Percentiles rank a stretch among this genome's conserved stretches.
Evolutionary conservation across 1,140 invertebrate genomes (phyloP).

Genomic region (Drosophila equinoxialis): DNA sequence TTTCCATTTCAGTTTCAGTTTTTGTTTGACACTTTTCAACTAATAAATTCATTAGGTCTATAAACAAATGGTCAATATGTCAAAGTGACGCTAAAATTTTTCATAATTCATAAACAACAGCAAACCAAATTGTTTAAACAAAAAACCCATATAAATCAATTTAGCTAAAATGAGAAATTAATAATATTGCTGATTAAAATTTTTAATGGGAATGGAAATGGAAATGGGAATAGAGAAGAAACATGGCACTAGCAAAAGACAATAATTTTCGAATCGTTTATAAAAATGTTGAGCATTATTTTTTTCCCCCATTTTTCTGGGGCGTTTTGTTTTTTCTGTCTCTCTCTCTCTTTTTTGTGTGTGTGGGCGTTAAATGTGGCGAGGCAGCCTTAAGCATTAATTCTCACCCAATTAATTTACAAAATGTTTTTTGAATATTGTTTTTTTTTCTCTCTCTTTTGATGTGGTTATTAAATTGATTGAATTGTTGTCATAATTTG

Average conservation of each 20-base stretch:
- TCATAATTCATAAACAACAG: conserved; percentile 57
- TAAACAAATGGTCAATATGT: conserved; percentile 77
- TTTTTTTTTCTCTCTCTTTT: not conserved
- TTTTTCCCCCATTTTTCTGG: conserved; percentile 9
- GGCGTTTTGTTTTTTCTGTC: not conserved
- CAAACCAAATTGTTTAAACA: conserved; percentile 24
- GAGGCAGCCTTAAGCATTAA: conserved; percentile 12
- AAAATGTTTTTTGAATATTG: not conserved
- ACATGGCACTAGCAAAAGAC: conserved; percentile 37
- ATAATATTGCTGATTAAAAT: conserved; percentile 68
- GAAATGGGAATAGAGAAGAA: conserved; percentile 31
- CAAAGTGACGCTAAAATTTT: conserved; percentile 70
- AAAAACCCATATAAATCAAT: conserved; percentile 65
- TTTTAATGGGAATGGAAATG: conserved; percentile 1
- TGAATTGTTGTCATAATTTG: conserved; percentile 47
- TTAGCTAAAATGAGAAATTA: conserved; percentile 46
- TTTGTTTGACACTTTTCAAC: conserved; percentile 6
- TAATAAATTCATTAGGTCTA: conserved; percentile 50
- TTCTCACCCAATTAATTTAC: conserved; percentile 37
- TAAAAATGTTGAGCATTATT: conserved; percentile 45
- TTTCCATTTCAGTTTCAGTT: not conserved
- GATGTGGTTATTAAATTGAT: conserved; percentile 53
- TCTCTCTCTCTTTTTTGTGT: not conserved
- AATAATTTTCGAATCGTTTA: conserved; percentile 62
- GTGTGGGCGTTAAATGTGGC: not conserved